A percentile compares a stretch with the other conserved stretches of the same genome.
Conservation (phyloP, 1,140 invertebrate species). For the Rhyacophila brunnea region DNA sequence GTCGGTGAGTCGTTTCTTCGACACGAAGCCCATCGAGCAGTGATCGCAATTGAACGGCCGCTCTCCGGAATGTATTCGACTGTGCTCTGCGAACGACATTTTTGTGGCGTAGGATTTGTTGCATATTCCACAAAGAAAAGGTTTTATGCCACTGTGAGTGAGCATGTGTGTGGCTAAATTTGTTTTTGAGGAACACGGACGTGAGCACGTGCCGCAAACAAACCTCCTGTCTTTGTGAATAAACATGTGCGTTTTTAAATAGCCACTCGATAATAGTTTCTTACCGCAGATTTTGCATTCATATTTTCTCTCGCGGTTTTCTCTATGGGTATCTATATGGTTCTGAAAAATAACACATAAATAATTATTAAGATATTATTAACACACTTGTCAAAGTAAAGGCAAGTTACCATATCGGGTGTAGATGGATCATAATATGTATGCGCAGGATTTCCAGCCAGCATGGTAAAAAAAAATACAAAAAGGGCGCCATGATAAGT, state of each 20-base stretch:
- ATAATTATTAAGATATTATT: no score
- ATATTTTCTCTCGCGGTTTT: constrained; percentile 42
- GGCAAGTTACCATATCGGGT: no score
- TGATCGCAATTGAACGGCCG: constrained; percentile 58
- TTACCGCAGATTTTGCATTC: constrained; percentile 49
- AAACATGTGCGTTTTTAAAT: constrained; percentile 41
- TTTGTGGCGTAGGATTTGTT: constrained; percentile 52
- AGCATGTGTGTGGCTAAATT: constrained; percentile 62
- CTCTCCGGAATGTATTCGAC: constrained; percentile 60
- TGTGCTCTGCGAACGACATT: constrained; percentile 58
- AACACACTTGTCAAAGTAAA: no score
- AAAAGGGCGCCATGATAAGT: no score
- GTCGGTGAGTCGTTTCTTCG: constrained; percentile 43
- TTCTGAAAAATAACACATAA: constrained; percentile 44
- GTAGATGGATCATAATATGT: no score
- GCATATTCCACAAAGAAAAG: constrained; percentile 62
- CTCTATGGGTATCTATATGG: constrained; percentile 47
- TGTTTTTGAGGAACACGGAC: constrained; percentile 53
- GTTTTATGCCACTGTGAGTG: constrained; percentile 61
- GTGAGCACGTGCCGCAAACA: constrained; percentile 46
- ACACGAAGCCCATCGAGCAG: constrained; percentile 56
- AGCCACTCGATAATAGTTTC: constrained; percentile 46
- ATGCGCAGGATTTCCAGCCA: no score
- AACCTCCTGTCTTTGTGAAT: constrained; percentile 43
- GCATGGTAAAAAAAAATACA: no score